phyloP scores from a whole-genome alignment of 1,140 invertebrate species.

The Drosophila hydei region DNA sequence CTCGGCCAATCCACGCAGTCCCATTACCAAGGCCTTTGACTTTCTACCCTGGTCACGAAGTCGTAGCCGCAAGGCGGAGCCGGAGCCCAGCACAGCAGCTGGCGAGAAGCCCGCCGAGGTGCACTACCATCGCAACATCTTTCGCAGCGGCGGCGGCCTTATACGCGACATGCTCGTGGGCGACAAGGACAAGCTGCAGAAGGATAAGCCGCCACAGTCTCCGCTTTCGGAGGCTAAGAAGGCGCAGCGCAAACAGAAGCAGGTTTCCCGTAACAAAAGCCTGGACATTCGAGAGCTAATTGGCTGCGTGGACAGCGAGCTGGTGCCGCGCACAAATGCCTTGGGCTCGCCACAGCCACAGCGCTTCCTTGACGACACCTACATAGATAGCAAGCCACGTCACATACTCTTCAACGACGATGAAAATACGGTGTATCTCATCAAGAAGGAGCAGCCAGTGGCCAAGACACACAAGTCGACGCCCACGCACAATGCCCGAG shows the following conservation, averaged over 20 bases:
- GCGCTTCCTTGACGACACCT: constrained; percentile 79
- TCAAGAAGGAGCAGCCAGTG: constrained; percentile 78
- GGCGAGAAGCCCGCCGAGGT: constrained; percentile 47
- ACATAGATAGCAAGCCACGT: constrained; percentile 75
- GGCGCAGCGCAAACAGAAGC: constrained; percentile 58
- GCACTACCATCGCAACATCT: constrained; percentile 77
- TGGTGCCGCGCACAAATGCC: constrained; percentile 26
- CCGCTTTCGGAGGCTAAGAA: constrained; percentile 51
- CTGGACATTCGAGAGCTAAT: constrained; percentile 78
- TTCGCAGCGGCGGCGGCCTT: constrained; percentile 74
- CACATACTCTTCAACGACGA: constrained; percentile 82
- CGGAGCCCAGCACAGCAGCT: constrained; percentile 1
- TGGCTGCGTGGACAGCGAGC: constrained; percentile 63
- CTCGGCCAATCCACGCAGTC: constrained; percentile 56
- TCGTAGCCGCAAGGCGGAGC: constrained; percentile 56
- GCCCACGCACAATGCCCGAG: not conserved
- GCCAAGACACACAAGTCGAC: constrained; percentile 45
- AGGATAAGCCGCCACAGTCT: constrained; percentile 67
- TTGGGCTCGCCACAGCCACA: constrained; percentile 9
- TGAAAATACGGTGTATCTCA: constrained; percentile 78
- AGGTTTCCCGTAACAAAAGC: constrained; percentile 74
- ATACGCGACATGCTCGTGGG: constrained; percentile 78
- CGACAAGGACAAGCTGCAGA: constrained; percentile 67
- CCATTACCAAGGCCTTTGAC: constrained; percentile 82
- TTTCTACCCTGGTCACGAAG: constrained; percentile 75